Conservation (phyloP, 2,797 vertebrate species). For the Sebastes taczanowskii region DNA sequence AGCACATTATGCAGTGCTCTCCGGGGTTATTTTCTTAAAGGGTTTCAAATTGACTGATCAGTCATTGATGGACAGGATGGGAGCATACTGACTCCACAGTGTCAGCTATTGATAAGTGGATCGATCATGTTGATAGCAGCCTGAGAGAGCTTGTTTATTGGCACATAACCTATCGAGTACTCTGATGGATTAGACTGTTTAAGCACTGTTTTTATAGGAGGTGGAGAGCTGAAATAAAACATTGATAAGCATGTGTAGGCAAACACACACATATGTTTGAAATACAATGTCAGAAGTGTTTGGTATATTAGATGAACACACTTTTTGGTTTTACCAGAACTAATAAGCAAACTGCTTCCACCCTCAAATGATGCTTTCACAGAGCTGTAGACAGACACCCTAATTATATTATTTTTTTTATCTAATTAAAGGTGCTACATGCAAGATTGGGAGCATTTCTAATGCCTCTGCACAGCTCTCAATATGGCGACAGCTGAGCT, state of each 20-base stretch:
- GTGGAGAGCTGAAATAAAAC: constrained; percentile 11
- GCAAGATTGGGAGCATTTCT: background rate
- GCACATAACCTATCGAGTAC: constrained; percentile 52
- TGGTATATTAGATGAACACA: background rate
- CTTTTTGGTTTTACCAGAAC: background rate
- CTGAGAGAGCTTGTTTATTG: constrained; percentile 64
- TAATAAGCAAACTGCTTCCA: background rate
- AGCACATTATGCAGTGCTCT: constrained; percentile 42
- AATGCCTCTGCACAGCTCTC: background rate
- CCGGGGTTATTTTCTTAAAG: constrained; percentile 51
- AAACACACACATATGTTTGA: background rate
- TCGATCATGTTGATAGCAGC: constrained; percentile 57
- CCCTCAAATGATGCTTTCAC: background rate
- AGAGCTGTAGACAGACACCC: background rate
- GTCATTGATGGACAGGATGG: constrained; percentile 61
- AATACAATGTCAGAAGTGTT: background rate
- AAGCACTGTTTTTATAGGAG: constrained; percentile 49
- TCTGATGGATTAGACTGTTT: constrained; percentile 56
- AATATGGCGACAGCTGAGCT: background rate
- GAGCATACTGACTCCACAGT: constrained; percentile 48
- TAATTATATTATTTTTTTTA: background rate
- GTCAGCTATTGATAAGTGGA: constrained; percentile 68
- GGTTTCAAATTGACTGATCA: constrained; percentile 65
- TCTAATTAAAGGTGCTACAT: constrained; percentile 13
- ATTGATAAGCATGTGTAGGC: background rate